These are phyloP conservation scores for Felis catus DNA, from an alignment of 2,113 vertebrate species.

Conservation along the genomic window F.catus_Fca126_mat1.0 CM031416.1:59346501-59347000, in stretches of 20 bases:
- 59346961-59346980: not conserved
- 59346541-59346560: not conserved
- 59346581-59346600: not conserved
- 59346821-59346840: not conserved
- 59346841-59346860: not conserved
- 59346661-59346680: not conserved
- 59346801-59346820: not conserved
- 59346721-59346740: not conserved
- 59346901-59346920: not conserved
- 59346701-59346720: not conserved
- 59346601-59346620: not conserved
- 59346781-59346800: not conserved
- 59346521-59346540: not conserved
- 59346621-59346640: not conserved
- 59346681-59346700: not conserved
- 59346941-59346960: not conserved
- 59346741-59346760: not conserved
- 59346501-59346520: not conserved
- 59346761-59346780: not conserved
- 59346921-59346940: not conserved
- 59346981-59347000: not conserved
- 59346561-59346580: not conserved
- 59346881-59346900: not conserved
- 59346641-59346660: not conserved
- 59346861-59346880: not conserved